These are phyloP conservation scores for Heliangelus exortis DNA, from an alignment of 2,797 vertebrate species.

Conservation along the genomic window DNA sequence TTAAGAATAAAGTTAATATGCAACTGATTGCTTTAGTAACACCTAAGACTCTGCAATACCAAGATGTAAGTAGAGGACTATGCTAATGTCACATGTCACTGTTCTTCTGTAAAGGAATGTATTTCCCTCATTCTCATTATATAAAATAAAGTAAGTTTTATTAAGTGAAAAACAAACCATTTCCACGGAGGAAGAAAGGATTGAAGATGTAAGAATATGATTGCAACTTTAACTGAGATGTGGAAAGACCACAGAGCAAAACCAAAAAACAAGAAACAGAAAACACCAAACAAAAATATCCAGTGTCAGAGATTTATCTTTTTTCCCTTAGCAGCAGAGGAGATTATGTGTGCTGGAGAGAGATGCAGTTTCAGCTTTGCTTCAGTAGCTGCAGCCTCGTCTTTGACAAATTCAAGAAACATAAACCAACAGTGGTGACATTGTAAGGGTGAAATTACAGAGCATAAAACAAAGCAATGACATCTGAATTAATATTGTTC, in stretches of 20 bases:
- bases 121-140: not conserved
- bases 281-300: not conserved
- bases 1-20: not conserved
- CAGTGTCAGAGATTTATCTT: not conserved
- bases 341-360: not conserved
- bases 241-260: not conserved
- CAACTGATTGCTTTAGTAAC: not conserved
- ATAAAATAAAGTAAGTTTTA: not conserved
- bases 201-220: not conserved
- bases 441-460: conserved; percentile 54
- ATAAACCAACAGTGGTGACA: conserved; percentile 59
- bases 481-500: conserved; percentile 35
- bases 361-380: conserved; percentile 13
- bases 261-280: not conserved
- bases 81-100: not conserved
- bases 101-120: not conserved
- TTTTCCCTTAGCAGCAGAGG: not conserved
- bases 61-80: not conserved
- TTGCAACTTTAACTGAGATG: not conserved
- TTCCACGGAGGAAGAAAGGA: not conserved
- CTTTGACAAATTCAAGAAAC: conserved; percentile 56
- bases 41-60: not conserved
- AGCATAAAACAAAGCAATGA: conserved; percentile 30
- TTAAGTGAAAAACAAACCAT: not conserved
- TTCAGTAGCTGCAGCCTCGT: not conserved